Evolutionary conservation across 2,113 vertebrate species (phyloP).

Genomic region (Notarius quadriscutis): DNA sequence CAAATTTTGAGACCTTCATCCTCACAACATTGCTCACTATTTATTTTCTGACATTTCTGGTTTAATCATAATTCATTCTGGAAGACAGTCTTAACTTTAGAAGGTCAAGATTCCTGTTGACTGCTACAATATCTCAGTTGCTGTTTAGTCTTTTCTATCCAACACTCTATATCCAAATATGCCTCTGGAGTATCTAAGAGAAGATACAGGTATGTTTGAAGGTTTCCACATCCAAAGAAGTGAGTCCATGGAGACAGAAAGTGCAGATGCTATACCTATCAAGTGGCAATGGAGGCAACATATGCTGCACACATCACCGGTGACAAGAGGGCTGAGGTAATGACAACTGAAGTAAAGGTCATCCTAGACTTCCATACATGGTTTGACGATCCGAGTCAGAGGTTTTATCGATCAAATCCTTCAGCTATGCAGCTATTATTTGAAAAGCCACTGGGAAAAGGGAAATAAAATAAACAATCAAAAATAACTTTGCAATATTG

Average conservation of each 20-base stretch:
- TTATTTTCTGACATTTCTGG: background rate
- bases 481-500: constrained; percentile 7
- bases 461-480: background rate
- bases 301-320: constrained; percentile 45
- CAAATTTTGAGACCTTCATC: constrained; percentile 1
- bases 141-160: constrained; percentile 30
- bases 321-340: constrained; percentile 39
- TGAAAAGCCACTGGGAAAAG: constrained; percentile 59
- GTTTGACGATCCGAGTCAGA: constrained; percentile 31
- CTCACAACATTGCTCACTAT: background rate
- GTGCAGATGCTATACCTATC: constrained; percentile 59
- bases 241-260: constrained; percentile 42
- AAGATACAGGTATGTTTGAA: constrained; percentile 37
- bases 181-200: constrained; percentile 32
- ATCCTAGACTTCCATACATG: constrained; percentile 40
- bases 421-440: constrained; percentile 40
- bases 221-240: constrained; percentile 39
- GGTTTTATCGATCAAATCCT: constrained; percentile 43
- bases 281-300: constrained; percentile 44
- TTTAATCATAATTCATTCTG: constrained; percentile 7
- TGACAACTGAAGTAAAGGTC: constrained; percentile 47
- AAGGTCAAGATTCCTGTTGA: constrained; percentile 10
- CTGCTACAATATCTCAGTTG: background rate
- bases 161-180: constrained; percentile 38
- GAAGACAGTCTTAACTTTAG: background rate